Evolutionary conservation across 53 echinoderm and acorn worm species (phyloP).

Genomic region (Paelopatides confundens): DNA sequence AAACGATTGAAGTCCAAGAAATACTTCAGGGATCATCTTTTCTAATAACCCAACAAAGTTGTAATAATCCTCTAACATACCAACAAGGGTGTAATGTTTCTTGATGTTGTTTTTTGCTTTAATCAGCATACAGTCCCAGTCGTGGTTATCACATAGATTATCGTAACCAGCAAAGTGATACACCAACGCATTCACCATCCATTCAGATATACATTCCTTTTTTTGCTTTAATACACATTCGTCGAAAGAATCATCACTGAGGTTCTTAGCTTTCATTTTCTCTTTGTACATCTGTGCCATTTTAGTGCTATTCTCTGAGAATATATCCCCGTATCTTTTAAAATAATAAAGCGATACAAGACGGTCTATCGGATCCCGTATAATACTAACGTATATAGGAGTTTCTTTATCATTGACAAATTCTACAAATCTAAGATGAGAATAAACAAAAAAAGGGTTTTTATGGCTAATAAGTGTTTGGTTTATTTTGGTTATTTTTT

Average conservation of each 20-base stretch:
- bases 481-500: background rate
- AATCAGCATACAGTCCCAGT: background rate
- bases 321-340: conserved; percentile 7
- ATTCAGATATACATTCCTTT: background rate
- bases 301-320: conserved; percentile 18
- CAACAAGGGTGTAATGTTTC: background rate
- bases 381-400: conserved; percentile 16
- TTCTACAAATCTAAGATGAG: background rate
- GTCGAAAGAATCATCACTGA: background rate
- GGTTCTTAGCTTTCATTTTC: conserved; percentile 12
- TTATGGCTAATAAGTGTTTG: background rate
- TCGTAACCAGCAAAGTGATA: conserved; percentile 7
- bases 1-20: background rate
- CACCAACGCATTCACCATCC: background rate
- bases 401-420: background rate
- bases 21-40: conserved; percentile 1
- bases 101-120: background rate
- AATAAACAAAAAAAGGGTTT: background rate
- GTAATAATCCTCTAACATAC: background rate
- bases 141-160: background rate
- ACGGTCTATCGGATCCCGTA: conserved; percentile 17
- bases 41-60: conserved; percentile 11
- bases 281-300: conserved; percentile 6
- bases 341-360: background rate
- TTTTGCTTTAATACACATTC: background rate